Evolutionary conservation across 2,888 invertebrate species (phyloP), one percentile per base, ranked within the genome.

Genomic region (Gisinianus flammeolus): DNA sequence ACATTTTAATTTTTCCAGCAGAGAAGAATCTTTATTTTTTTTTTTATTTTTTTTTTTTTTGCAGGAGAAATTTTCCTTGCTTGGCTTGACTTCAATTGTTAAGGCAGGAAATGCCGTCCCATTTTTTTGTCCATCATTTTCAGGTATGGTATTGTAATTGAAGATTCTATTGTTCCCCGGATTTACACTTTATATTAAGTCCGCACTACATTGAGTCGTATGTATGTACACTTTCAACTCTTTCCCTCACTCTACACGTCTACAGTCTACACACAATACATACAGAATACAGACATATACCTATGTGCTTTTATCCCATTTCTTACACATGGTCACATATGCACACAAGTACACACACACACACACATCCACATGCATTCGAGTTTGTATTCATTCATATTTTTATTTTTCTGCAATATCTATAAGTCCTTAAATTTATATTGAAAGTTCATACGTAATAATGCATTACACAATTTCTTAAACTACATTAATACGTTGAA

Each of bases 11-110:
- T 82, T 82, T 82, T 82, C 80, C 82, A 79, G 79, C 80, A 81
- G 81, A 74, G 82, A 81, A 52, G 71, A 54, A 31, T 35, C 67
- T 75, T n/a, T n/a, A n/a, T n/a, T n/a, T n/a, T 78, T 67, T 30
- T 66, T 64, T 5, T 24, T 28, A 10, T 35, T n/a, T n/a, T 30
- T 8, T 70, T 56, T 70, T 76, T 70, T 76, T 71, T 78, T 73
- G 73, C 71, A 66, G 78, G 78, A 77, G 81, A 81, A 82, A 84
- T 84, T 84, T 82, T 84, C 83, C 83, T 83, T 83, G 80, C 84
- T 83, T 83, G 84, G 84, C 81, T 84, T 82, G 84, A 83, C 79
- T 82, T 82, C 83, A 82, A 84, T 84, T 84, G 84, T 84, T 84
- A 83, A 81, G 79, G 16, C 79, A 78, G 84, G 84, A 84, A 84